Conservation (phyloP, 2,113 vertebrate species). For the Podarcis cretensis region DNA sequence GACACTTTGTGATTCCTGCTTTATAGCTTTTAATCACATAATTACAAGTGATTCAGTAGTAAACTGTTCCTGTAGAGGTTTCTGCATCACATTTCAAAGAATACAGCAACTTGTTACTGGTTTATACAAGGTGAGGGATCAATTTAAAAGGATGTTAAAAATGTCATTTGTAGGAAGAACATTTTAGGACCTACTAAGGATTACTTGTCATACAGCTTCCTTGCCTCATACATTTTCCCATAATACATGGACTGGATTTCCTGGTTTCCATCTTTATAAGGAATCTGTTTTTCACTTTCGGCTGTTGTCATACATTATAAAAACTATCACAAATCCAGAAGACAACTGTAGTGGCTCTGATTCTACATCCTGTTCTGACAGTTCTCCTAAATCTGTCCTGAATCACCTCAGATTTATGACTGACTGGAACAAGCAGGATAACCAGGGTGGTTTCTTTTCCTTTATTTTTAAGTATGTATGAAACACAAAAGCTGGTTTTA, state of each 20-base stretch:
- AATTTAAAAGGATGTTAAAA: neutral
- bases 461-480: neutral
- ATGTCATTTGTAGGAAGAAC: neutral
- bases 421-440: neutral
- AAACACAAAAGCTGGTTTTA: neutral
- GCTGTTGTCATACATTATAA: neutral
- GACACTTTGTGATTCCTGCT: slow-evolving; percentile 28
- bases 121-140: neutral
- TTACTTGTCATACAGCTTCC: rapidly evolving
- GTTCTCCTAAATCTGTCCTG: neutral
- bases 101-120: neutral
- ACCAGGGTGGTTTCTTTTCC: neutral
- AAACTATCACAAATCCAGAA: rapidly evolving
- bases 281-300: neutral
- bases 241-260: neutral
- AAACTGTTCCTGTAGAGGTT: neutral
- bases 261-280: neutral
- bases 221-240: rapidly evolving
- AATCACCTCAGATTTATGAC: neutral
- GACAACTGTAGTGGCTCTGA: rapidly evolving
- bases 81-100: slow-evolving; percentile 8
- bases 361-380: rapidly evolving
- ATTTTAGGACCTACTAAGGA: neutral
- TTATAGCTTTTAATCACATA: slow-evolving; percentile 33
- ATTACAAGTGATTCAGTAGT: slow-evolving; percentile 48